Evolutionary conservation across 2,797 vertebrate genomes (phyloP), one percentile per base, ranked within the genome.

Genomic region (Octomys mimax): DNA sequence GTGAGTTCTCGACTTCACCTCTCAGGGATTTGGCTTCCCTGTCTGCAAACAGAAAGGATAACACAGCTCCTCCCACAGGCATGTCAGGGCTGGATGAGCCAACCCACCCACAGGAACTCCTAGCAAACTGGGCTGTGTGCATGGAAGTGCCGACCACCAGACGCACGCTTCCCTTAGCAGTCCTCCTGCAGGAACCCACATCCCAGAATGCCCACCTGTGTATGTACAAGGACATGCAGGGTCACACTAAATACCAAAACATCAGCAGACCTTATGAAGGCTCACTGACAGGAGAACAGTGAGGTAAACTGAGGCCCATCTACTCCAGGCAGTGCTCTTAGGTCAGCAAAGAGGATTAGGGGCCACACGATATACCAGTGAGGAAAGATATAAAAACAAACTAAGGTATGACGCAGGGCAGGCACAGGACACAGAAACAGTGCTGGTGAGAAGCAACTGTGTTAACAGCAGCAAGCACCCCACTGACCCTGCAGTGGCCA

Each of bases 101-200:
- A 2, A 52, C 9, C 11, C 5, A 54, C 9, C 8, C 2, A 24
- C 0, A 10, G 9, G 42, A 77, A 59, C 5, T 14, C 39, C n/a
- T 61, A 2, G 2, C n/a, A 39, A 5, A 7, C 0, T 0, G 1
- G 42, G 6, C n/a, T 0, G 0, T 1, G 19, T 11, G 9, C 22
- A 3, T 2, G 0, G 1, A 42, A 42, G 70, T 7, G 36, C 5
- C 28, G 21, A 64, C 52, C 26, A 31, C 28, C 0, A 26, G 49
- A 64, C 18, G 4, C 1, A 8, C 4, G 10, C 64, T 33, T 3
- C 2, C 61, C 70, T 52, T 8, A 2, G 10, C 11, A 26, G 11
- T 12, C 59, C 49, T 13, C 18, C 1, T 22, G 16, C 80, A 61
- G 52, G 42, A 71, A 49, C 24, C 66, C 71, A 33, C 0, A 0